Evolutionary conservation across 2,797 vertebrate genomes (phyloP), one percentile per base, ranked within the genome.

Genomic region (Pseudomugil gertrudae): DNA sequence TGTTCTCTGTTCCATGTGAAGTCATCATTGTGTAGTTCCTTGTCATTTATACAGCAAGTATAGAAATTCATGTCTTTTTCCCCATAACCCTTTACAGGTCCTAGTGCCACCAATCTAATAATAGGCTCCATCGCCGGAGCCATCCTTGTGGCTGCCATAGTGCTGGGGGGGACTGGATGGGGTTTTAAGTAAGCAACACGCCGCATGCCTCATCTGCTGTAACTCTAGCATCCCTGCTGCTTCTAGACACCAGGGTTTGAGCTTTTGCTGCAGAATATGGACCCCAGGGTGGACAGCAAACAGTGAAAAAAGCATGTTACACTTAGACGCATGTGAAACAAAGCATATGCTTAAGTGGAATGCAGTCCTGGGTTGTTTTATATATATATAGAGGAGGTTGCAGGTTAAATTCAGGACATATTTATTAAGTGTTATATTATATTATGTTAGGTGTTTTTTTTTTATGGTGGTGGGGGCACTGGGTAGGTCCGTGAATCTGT

Each of bases 101-200:
- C 98, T 97, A 99, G 98, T 92, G 98, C 98, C 95, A 98, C 98
- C 96, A 99, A 99, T 96, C 96, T 99, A 94, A 99, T 99, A 95
- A 99, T 99, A 97, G 98, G 98, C 93, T 98, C 98, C 96, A 99
- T 99, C 95, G 98, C 98, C 94, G 98, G 98, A 94, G 98, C 98
- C 95, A 99, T 99, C 96, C 98, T 99, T 96, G 98, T 99, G 96
- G 97, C 97, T 93, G 98, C 98, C 93, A 99, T 99, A 98, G 98
- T 99, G 95, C 97, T 99, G 96, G 98, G 98, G 95, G 98, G 98
- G 91, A 99, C 98, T 95, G 98, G 98, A 96, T 99, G 98, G 98
- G 98, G 98, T 92, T 99, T 99, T 99, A 99, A 99, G 98, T 99
- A 99, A 99, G 98, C 95, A 96, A 94, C 85, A 87, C 72, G 89